These are phyloP conservation scores for Ceryle rudis DNA, from an alignment of 2,797 vertebrate genomes.

Conservation along the genomic window DNA sequence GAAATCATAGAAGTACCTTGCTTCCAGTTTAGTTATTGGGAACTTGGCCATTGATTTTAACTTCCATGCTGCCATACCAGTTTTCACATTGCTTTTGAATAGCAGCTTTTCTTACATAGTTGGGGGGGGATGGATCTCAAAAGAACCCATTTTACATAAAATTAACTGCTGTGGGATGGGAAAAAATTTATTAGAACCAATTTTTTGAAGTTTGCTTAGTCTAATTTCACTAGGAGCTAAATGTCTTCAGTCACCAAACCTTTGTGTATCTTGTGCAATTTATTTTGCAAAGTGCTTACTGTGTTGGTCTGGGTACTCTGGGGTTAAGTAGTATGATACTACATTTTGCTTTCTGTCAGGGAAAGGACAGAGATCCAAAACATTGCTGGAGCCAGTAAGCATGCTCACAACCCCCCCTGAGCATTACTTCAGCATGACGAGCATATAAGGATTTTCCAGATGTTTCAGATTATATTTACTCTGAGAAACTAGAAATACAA, in stretches of 20 bases:
- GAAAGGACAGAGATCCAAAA: slow-evolving; percentile 25
- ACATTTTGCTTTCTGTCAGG: slow-evolving; percentile 25
- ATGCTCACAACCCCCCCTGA: slow-evolving; percentile 30
- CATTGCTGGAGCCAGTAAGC: slow-evolving; percentile 30
- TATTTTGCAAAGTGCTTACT: background rate
- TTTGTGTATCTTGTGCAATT: background rate
- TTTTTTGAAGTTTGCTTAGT: background rate
- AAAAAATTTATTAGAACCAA: background rate
- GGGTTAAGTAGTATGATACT: slow-evolving; percentile 5
- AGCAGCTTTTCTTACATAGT: background rate
- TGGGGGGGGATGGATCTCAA: background rate
- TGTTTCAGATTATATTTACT: slow-evolving; percentile 63
- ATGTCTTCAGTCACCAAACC: background rate
- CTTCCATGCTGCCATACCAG: background rate
- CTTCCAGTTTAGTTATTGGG: background rate
- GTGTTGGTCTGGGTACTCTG: background rate
- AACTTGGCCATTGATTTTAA: background rate
- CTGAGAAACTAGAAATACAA: slow-evolving; percentile 10
- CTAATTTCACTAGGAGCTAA: background rate
- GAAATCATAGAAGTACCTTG: background rate
- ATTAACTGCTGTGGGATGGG: background rate
- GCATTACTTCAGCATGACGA: slow-evolving; percentile 59
- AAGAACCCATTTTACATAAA: background rate
- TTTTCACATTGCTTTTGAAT: background rate
- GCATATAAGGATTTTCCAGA: slow-evolving; percentile 32